Evolutionary conservation across 2,113 vertebrate genomes (phyloP).

Genomic region (Oceanites oceanicus): DNA sequence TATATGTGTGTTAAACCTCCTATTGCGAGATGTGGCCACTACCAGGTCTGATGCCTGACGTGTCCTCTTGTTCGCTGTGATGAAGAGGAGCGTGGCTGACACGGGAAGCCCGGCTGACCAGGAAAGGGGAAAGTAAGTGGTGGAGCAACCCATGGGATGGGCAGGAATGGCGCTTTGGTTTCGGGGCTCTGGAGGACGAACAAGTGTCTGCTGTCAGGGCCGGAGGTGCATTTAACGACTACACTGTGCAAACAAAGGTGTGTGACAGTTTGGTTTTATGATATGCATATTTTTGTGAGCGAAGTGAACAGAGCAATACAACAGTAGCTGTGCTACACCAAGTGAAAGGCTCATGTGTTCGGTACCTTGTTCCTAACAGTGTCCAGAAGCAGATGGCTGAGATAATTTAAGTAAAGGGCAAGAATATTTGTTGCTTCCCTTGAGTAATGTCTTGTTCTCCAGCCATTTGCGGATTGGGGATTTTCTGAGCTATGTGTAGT

Average conservation of each 20-base stretch:
- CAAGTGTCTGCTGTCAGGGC: not conserved
- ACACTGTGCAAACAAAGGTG: not conserved
- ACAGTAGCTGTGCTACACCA: not conserved
- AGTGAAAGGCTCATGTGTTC: fast-evolving
- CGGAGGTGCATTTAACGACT: fast-evolving
- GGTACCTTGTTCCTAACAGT: not conserved
- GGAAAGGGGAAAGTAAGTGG: not conserved
- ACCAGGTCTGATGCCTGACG: not conserved
- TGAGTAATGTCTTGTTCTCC: not conserved
- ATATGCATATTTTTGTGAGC: fast-evolving
- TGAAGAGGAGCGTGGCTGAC: too few relatives aligned
- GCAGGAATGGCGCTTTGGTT: too few relatives aligned
- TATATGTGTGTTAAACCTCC: not conserved
- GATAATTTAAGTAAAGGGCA: not conserved
- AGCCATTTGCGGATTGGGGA: not conserved
- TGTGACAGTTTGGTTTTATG: not conserved
- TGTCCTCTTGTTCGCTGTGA: not conserved
- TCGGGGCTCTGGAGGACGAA: too few relatives aligned
- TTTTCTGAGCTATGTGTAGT: not conserved
- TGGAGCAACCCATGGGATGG: not conserved
- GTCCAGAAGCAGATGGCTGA: not conserved
- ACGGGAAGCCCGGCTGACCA: not conserved
- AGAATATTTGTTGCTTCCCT: not conserved
- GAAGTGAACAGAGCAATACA: fast-evolving
- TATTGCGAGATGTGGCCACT: not conserved